A percentile compares a stretch with the other conserved stretches of the same genome.
These are phyloP conservation scores for Coryphaenoides rupestris DNA, from an alignment of 2,113 vertebrate genomes.

Conservation along the genomic window DNA sequence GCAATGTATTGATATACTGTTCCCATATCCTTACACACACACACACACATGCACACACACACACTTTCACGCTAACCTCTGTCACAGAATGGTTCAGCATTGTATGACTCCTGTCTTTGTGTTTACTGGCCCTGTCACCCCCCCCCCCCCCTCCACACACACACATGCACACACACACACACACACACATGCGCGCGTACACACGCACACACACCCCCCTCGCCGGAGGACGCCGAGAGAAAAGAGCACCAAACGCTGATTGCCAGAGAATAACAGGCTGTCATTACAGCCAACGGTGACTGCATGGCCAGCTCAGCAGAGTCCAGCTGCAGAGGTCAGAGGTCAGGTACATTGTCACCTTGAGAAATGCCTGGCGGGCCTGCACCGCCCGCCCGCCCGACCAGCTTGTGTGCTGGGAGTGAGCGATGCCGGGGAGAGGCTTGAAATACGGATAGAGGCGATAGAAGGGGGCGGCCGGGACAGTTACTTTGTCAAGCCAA, in stretches of 20 bases:
- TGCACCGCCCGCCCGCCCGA: neutral
- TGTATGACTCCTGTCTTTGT: constrained; percentile 38
- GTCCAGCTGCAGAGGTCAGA: constrained; percentile 37
- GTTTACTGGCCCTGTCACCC: constrained; percentile 42
- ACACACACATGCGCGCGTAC: neutral
- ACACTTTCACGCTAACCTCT: constrained; percentile 16
- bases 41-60: constrained; percentile 14
- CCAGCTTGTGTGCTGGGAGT: too few species aligned
- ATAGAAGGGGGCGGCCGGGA: neutral
- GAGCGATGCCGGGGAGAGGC: too few species aligned
- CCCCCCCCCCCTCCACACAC: constrained; percentile 28
- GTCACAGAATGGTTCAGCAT: constrained; percentile 25
- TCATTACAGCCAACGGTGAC: constrained; percentile 26
- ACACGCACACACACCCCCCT: constrained; percentile 6
- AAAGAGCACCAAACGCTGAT: constrained; percentile 33
- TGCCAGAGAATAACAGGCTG: constrained; percentile 42
- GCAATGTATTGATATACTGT: constrained; percentile 61
- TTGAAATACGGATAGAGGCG: neutral
- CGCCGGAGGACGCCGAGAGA: constrained; percentile 24
- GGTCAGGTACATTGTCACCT: constrained; percentile 48
- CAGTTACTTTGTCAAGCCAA: neutral
- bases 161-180: neutral
- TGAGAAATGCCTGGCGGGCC: constrained; percentile 31
- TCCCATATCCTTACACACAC: neutral
- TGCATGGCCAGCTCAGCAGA: constrained; percentile 39